Evolutionary conservation across 2,113 vertebrate species (phyloP).

Genomic region (Ceratotherium simum): DNA sequence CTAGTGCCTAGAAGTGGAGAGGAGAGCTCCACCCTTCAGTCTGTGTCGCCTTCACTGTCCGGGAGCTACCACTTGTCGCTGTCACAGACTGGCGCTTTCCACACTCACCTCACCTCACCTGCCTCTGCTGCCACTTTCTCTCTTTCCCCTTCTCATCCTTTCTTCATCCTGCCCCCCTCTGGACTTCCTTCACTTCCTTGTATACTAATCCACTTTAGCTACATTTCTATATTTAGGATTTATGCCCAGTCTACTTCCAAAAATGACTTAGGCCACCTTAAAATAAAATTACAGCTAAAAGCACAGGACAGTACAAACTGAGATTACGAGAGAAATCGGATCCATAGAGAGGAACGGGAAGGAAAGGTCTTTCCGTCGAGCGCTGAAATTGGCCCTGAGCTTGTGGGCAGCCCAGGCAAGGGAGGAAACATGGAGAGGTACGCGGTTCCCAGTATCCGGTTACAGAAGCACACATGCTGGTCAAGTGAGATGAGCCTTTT

Average conservation of each 20-base stretch:
- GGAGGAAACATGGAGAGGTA: rapidly evolving
- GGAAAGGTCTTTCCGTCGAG: rapidly evolving
- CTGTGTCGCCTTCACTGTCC: background rate
- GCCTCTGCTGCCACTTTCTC: background rate
- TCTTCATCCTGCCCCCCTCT: background rate
- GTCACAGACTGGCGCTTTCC: background rate
- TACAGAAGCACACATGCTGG: background rate
- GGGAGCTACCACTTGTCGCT: background rate
- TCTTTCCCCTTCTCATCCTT: background rate
- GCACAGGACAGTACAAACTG: background rate
- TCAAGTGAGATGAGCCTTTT: background rate
- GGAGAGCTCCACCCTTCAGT: background rate
- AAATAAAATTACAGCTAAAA: background rate
- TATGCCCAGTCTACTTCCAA: slow-evolving; percentile 32
- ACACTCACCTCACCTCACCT: rapidly evolving
- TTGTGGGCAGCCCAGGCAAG: background rate
- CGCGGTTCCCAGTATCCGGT: rapidly evolving
- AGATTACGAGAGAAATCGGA: background rate
- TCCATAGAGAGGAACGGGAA: background rate
- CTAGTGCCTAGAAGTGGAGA: background rate
- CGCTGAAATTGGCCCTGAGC: background rate
- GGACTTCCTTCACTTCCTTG: background rate
- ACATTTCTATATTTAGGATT: background rate
- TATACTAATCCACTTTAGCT: background rate
- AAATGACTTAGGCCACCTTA: background rate